Evolutionary conservation across 2,888 invertebrate species (phyloP).

Genomic region (Meloe dianella): DNA sequence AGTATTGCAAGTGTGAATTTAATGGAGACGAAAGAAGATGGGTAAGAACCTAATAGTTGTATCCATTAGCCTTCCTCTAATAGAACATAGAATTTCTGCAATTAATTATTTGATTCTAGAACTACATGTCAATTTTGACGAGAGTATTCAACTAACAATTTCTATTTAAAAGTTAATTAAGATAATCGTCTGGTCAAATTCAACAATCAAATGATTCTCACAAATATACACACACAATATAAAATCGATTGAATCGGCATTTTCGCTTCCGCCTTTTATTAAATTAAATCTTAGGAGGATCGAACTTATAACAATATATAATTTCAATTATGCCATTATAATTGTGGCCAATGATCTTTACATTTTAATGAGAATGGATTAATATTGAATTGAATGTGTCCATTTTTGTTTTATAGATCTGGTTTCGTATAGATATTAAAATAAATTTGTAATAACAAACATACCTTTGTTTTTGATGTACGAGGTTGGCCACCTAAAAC

Average conservation of each 20-base stretch:
- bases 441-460: slow-evolving; percentile 42
- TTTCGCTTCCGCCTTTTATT: slow-evolving; percentile 19
- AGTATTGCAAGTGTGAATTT: neutral
- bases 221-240: neutral
- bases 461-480: slow-evolving; percentile 85
- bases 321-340: slow-evolving; percentile 49
- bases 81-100: slow-evolving; percentile 10
- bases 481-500: slow-evolving; percentile 74
- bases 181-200: slow-evolving; percentile 20
- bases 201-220: neutral
- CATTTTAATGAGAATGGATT: slow-evolving; percentile 44
- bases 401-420: slow-evolving; percentile 38
- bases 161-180: slow-evolving; percentile 35
- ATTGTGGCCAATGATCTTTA: slow-evolving; percentile 42
- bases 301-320: slow-evolving; percentile 39
- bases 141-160: slow-evolving; percentile 27
- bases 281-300: slow-evolving; percentile 11
- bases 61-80: neutral
- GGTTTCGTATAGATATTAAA: slow-evolving; percentile 24
- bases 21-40: neutral
- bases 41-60: neutral
- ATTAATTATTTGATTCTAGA: slow-evolving; percentile 32
- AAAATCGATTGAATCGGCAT: slow-evolving; percentile 20
- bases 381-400: slow-evolving; percentile 33
- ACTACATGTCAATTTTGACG: slow-evolving; percentile 31